Evolutionary conservation across 2,888 invertebrate species (phyloP), one percentile per base, ranked within the genome.

Genomic region (Ectemnius continuus): DNA sequence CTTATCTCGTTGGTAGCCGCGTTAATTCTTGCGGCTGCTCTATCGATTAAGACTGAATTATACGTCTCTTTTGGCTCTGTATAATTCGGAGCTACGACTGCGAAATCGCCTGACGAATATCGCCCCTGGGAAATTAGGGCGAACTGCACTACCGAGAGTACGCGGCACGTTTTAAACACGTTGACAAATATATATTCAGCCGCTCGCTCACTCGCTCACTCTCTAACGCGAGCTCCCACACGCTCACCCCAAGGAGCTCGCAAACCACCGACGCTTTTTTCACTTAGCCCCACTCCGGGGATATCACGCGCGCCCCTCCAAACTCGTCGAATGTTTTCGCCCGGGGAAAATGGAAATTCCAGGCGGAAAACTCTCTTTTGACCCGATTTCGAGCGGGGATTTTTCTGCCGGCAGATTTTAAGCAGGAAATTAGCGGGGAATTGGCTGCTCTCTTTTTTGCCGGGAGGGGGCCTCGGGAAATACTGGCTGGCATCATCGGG

Each of bases 121-220:
- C 72, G 72, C 86, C 85, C 86, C n/a, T 73, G 86, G 86, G 86
- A 86, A 86, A 86, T 86, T 86, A 86, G 65, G 65, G 66, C 68
- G 75, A 83, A 85, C 83, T 79, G 79, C 76, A 74, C 82, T 82
- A 70, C 69, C 75, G 78, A 83, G 83, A 80, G 74, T 77, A 71
- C 69, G 67, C 73, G 8, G 36, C 36, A 68, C 71, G 76, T 82
- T 83, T 83, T 78, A 73, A 79, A 78, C 81, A 69, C 75, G 79
- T 81, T 73, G 83, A 79, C 75, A 66, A 73, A 72, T 70, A 69
- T 58, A 57, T 6, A 46, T 64, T 52, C 66, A 61, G 59, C 59
- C 72, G 47, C 20, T 4, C 62, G 48, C 16, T 3, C 8, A 6
- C 16, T 2, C 56, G n/a, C 36, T 14, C 61, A 18, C 45, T 66